phyloP scores from a whole-genome alignment of 2,113 vertebrate species.

The Alectura lathami region DNA sequence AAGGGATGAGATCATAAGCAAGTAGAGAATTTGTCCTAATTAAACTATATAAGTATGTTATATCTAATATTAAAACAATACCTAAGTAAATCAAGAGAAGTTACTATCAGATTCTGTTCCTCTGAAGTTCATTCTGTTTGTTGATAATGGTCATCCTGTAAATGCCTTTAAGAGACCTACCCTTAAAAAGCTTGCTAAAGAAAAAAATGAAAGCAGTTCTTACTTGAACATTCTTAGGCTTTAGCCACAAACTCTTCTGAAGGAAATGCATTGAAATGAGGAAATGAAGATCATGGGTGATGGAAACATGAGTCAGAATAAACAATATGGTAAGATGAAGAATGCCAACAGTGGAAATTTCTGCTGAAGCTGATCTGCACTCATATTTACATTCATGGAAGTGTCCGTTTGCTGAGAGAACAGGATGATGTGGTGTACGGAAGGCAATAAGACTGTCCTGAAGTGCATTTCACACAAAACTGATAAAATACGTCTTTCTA shows the following conservation, averaged over 20 bases:
- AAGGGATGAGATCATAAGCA: slow-evolving; percentile 17
- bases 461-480: slow-evolving; percentile 44
- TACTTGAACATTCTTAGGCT: slow-evolving; percentile 69
- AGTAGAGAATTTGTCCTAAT: slow-evolving; percentile 32
- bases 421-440: slow-evolving; percentile 6
- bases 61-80: slow-evolving; percentile 43
- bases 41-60: not conserved
- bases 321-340: slow-evolving; percentile 52
- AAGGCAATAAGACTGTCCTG: slow-evolving; percentile 34
- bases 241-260: slow-evolving; percentile 58
- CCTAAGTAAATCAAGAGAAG: slow-evolving; percentile 55
- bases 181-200: slow-evolving; percentile 51
- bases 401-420: not conserved
- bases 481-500: slow-evolving; percentile 25
- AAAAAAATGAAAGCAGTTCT: slow-evolving; percentile 47
- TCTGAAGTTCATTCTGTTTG: slow-evolving; percentile 58
- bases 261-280: slow-evolving; percentile 59
- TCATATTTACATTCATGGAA: not conserved
- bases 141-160: slow-evolving; percentile 48
- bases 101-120: slow-evolving; percentile 55
- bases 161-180: slow-evolving; percentile 45
- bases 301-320: slow-evolving; percentile 71
- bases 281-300: slow-evolving; percentile 60
- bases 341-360: slow-evolving; percentile 55
- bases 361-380: slow-evolving; percentile 56